Evolutionary conservation across 2,888 invertebrate species (phyloP).

Genomic region (Apantesis nais): DNA sequence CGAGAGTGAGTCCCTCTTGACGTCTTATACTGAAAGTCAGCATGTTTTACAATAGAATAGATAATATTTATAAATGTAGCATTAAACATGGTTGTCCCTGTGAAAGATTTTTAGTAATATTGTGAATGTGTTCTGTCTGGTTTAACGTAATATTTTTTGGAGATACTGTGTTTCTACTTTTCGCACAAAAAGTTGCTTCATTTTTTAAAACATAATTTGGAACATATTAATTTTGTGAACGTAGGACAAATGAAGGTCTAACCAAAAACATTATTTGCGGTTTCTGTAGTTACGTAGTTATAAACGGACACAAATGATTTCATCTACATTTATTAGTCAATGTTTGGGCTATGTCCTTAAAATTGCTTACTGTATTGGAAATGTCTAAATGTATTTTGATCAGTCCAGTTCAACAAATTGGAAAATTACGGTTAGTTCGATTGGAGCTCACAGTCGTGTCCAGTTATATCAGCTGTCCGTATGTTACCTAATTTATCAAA

Average conservation of each 20-base stretch:
- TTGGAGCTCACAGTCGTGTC: constrained; percentile 13
- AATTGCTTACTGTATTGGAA: constrained; percentile 17
- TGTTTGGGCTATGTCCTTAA: not conserved
- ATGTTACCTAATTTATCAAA: constrained; percentile 1
- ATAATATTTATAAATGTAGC: not conserved
- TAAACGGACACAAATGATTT: not conserved
- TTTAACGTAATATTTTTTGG: not conserved
- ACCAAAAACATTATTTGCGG: not conserved
- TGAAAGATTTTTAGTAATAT: not conserved
- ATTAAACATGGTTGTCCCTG: not conserved
- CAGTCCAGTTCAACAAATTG: constrained; percentile 19
- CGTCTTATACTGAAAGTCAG: too few relatives aligned
- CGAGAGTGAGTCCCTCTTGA: too few relatives aligned
- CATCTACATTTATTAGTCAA: not conserved
- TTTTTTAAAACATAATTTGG: not conserved
- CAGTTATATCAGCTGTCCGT: constrained; percentile 6
- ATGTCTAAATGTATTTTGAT: constrained; percentile 15
- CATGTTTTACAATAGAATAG: not conserved
- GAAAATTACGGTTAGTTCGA: constrained; percentile 18
- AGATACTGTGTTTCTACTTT: not conserved
- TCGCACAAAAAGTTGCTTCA: not conserved
- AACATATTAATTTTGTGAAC: not conserved
- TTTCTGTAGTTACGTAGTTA: not conserved
- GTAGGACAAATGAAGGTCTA: not conserved
- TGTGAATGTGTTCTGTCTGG: not conserved